These are phyloP conservation scores for Myoxocephalus aenaeus DNA, from an alignment of 2,797 vertebrate genomes.

Conservation along the genomic window DNA sequence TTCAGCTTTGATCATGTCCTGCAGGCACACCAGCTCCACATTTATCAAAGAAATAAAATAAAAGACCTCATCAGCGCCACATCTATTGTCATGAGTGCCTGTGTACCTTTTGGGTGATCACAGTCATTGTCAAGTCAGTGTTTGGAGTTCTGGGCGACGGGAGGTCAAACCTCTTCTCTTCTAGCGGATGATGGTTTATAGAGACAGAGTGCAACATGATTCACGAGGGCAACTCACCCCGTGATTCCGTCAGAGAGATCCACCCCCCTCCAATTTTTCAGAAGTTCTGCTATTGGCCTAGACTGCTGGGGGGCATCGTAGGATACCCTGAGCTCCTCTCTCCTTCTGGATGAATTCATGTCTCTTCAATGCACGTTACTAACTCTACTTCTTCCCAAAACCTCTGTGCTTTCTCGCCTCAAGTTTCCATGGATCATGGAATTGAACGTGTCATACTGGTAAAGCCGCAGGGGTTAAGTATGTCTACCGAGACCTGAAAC, in stretches of 20 bases:
- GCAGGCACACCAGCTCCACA: conserved; percentile 18
- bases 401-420: too few species aligned
- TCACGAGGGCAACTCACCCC: too few species aligned
- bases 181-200: conserved; percentile 6
- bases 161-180: conserved; percentile 47
- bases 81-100: conserved; percentile 22
- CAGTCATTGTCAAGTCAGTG: conserved; percentile 5
- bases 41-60: conserved; percentile 53
- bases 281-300: too few species aligned
- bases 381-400: too few species aligned
- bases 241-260: too few species aligned
- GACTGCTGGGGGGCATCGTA: too few species aligned
- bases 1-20: conserved; percentile 65
- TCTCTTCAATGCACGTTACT: too few species aligned
- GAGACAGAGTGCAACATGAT: neutral
- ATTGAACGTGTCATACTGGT: neutral
- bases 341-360: too few species aligned
- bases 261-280: too few species aligned
- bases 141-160: conserved; percentile 38
- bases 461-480: neutral
- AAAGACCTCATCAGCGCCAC: conserved; percentile 33
- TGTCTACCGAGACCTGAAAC: too few species aligned
- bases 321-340: too few species aligned
- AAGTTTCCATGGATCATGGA: too few species aligned
- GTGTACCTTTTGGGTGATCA: conserved; percentile 5